phyloP scores from a whole-genome alignment of 2,888 invertebrate species.

The Ferdinandea cuprea region DNA sequence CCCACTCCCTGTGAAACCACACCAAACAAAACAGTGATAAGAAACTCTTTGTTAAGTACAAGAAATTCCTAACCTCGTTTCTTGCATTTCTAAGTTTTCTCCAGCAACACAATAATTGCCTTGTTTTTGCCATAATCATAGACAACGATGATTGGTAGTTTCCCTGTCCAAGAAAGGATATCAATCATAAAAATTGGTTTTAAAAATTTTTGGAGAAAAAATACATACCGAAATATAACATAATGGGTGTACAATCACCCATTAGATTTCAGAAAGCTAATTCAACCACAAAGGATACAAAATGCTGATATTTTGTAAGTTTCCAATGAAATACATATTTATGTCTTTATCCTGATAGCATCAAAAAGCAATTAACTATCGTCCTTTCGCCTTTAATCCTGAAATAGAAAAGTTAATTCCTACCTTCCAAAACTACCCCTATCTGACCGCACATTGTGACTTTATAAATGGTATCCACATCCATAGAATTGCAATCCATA shows the following conservation, averaged over 20 bases:
- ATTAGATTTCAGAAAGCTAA: not conserved
- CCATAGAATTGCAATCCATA: constrained; percentile 19
- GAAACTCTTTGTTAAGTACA: no score
- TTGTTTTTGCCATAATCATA: no score
- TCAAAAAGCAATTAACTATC: not conserved
- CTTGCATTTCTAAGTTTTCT: no score
- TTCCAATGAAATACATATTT: not conserved
- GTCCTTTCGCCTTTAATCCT: not conserved
- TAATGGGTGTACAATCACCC: not conserved
- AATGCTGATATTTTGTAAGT: not conserved
- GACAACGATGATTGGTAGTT: no score
- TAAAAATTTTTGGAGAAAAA: no score
- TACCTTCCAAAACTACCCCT: constrained; percentile 4
- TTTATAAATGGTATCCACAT: not conserved
- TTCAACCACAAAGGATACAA: not conserved
- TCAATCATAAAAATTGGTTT: no score
- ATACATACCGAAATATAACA: no score
- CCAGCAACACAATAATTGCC: no score
- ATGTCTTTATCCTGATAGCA: not conserved
- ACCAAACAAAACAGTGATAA: no score
- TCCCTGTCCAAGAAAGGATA: no score
- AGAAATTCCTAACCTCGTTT: no score
- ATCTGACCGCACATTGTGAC: constrained; percentile 4
- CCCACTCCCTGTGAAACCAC: no score
- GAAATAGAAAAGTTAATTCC: constrained; percentile 28